Base-by-base conservation (phyloP, 2,113 vertebrate genomes). In the Tinamus guttatus region DNA sequence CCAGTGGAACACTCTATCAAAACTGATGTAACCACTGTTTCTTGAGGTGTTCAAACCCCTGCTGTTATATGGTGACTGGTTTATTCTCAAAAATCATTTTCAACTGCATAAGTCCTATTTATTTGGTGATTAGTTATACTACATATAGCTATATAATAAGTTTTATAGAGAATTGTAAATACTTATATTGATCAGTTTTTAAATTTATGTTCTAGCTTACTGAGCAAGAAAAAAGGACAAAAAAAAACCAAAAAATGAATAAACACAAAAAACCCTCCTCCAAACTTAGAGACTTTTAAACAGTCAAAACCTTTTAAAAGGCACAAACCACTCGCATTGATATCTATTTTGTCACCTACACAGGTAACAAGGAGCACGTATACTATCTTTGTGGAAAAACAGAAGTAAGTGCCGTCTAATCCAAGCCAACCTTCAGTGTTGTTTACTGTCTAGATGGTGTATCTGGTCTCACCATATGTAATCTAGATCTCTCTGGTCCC, bases 291-390 rank as follows among this genome's bases (percentile, higher is more conserved):
- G 47, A 49, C 20, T 22, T 49, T 49, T 49, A 49, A 49, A 22
- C 22, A 49, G 47, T 49, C 47, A 21, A 49, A 49, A 49, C 47
- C 47, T 49, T 49, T 49, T 49, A 49, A 49, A 49, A 49, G 47
- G 0, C 20, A 47, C 59, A 47, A 85, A 86, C 5, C 38, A 49
- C 34, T 52, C n/a, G 64, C 59, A 11, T 20, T 25, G 34, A 9
- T 65, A 41, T 24, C 2, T 0, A 59, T 11, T 65, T 59, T 22
- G 34, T 71, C 14, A 71, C 17, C 6, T 17, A 32, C 0, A 1
- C 11, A 60, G 30, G 6, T 65, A 16, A 51, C 70, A 64, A 85
- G 58, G 45, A 65, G 36, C 16, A 60, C 3, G 54, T 1, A 2
- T n/a, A 65, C 43, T 24, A n/a, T 40, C 49, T 38, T 27, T 28